phyloP scores from a whole-genome alignment of 2,888 invertebrate genomes.

The Harmothoe impar region DNA sequence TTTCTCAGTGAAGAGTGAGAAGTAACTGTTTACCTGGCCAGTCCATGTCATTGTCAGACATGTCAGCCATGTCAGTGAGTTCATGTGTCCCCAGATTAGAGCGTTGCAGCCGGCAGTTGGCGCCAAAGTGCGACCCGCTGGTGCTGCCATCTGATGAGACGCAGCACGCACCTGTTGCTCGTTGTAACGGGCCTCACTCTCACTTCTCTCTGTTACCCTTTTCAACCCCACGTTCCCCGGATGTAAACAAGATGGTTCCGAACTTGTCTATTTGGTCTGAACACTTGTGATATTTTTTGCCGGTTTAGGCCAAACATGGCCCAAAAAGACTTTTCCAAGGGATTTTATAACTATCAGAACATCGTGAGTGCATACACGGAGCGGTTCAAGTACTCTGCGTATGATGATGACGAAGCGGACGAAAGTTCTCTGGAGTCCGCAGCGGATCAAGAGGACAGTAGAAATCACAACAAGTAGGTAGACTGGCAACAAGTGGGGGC shows the following conservation, averaged over 20 bases:
- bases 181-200: conserved; percentile 5
- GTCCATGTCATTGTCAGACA: no score
- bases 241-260: conserved; percentile 59
- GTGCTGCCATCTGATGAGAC: conserved; percentile 29
- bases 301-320: conserved; percentile 15
- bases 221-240: neutral
- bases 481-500: neutral
- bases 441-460: neutral
- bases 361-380: conserved; percentile 36
- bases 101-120: no score
- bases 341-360: conserved; percentile 24
- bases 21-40: no score
- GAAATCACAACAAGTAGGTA: conserved; percentile 49
- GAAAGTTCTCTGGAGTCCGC: neutral
- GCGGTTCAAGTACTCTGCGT: conserved; percentile 49
- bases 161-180: neutral
- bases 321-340: neutral
- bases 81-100: no score
- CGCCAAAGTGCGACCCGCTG: no score
- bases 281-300: neutral
- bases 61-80: no score
- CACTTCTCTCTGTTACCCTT: conserved; percentile 18
- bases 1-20: no score
- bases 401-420: conserved; percentile 6
- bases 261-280: neutral